Evolutionary conservation across 2,888 invertebrate genomes (phyloP).

Genomic region (Orchesellides sinensis): DNA sequence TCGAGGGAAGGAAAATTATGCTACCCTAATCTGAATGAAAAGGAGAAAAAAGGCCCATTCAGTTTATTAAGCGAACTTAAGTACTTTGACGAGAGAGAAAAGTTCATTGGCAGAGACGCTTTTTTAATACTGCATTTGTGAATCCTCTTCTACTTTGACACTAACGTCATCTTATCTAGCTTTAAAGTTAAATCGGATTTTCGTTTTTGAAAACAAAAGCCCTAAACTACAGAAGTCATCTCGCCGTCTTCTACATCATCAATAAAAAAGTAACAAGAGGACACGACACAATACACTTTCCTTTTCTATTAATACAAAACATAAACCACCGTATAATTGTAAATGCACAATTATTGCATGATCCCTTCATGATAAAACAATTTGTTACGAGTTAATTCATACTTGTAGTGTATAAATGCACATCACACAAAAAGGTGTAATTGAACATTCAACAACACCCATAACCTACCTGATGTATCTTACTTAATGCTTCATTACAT

Average conservation of each 20-base stretch:
- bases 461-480: not conserved
- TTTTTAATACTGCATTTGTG: not conserved
- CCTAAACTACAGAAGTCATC: not conserved
- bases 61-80: not conserved
- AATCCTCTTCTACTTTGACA: not conserved
- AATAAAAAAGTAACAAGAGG: constrained; percentile 5
- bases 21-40: no score
- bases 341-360: not conserved
- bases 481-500: not conserved
- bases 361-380: not conserved
- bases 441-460: not conserved
- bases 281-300: constrained; percentile 36
- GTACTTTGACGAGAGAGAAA: not conserved
- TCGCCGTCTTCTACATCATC: no score
- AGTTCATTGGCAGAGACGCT: constrained; percentile 45
- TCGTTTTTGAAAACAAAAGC: not conserved
- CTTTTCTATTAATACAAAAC: no score
- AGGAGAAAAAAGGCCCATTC: not conserved
- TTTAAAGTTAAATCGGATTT: constrained; percentile 17
- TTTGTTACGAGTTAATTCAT: no score
- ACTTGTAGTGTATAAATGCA: no score
- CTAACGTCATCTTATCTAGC: not conserved
- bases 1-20: constrained; percentile 13
- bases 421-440: not conserved
- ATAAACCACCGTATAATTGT: not conserved